phyloP scores from a whole-genome alignment of 53 echinoderm and acorn worm genomes.

The Crossaster papposus region DNA sequence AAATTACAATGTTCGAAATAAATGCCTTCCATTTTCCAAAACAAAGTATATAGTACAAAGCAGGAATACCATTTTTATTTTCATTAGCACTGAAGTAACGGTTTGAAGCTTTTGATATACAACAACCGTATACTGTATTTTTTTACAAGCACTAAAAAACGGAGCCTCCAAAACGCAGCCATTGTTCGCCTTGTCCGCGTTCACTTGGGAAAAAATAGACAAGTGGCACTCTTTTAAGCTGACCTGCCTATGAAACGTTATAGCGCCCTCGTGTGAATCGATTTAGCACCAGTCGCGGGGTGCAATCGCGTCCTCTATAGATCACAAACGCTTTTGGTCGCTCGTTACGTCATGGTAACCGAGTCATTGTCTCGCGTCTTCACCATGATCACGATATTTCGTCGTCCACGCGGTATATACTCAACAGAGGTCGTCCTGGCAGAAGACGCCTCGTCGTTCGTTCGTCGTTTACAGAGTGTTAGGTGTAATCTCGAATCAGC shows the following conservation, averaged over 20 bases:
- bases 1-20: constrained; percentile 53
- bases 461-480: background rate
- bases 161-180: background rate
- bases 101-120: background rate
- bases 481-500: constrained; percentile 66
- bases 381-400: background rate
- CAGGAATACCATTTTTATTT: constrained; percentile 34
- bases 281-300: constrained; percentile 26
- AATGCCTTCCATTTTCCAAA: constrained; percentile 25
- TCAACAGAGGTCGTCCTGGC: constrained; percentile 24
- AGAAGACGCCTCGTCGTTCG: constrained; percentile 18
- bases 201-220: background rate
- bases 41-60: constrained; percentile 29
- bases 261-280: constrained; percentile 48
- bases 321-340: background rate
- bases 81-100: constrained; percentile 27
- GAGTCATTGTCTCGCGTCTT: background rate
- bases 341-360: background rate
- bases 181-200: background rate
- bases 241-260: constrained; percentile 10
- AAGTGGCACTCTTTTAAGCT: background rate
- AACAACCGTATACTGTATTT: constrained; percentile 14
- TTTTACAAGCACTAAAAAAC: background rate
- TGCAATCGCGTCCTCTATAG: background rate
- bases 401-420: constrained; percentile 4